Conservation (phyloP, 2,113 vertebrate genomes). For the Bufo bufo region DNA sequence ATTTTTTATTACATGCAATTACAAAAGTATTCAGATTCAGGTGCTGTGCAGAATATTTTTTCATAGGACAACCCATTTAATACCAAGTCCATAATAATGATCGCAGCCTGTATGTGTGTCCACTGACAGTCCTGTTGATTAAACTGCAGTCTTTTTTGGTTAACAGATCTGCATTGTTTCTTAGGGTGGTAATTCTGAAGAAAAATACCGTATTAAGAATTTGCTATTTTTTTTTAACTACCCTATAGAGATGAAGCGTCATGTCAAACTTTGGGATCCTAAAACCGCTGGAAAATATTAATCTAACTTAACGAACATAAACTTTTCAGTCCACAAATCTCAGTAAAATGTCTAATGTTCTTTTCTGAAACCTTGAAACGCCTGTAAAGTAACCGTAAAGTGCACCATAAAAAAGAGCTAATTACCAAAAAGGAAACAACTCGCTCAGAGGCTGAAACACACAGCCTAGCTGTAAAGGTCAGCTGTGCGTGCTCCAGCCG, state of each 20-base stretch:
- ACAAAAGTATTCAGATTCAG: too few relatives aligned
- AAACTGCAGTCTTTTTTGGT: too few relatives aligned
- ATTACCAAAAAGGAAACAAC: background rate
- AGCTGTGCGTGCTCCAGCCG: background rate
- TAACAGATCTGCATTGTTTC: too few relatives aligned
- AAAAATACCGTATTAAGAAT: background rate
- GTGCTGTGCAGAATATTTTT: too few relatives aligned
- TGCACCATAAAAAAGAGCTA: constrained; percentile 17
- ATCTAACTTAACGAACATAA: background rate
- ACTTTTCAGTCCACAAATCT: background rate
- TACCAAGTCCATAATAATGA: too few relatives aligned
- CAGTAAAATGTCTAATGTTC: background rate
- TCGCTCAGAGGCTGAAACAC: background rate
- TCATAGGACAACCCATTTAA: too few relatives aligned
- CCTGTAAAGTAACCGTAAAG: constrained; percentile 1
- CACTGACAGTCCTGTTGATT: too few relatives aligned
- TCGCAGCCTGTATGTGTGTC: too few relatives aligned
- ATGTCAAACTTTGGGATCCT: background rate
- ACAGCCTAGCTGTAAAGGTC: constrained; percentile 23
- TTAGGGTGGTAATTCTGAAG: too few relatives aligned
- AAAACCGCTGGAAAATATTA: background rate
- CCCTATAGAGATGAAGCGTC: background rate
- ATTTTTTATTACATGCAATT: too few relatives aligned
- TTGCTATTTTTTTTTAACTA: background rate
- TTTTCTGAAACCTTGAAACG: background rate